These are phyloP conservation scores for Enchytraeus crypticus DNA, from an alignment of 2,888 invertebrate genomes.

Conservation along the genomic window DNA sequence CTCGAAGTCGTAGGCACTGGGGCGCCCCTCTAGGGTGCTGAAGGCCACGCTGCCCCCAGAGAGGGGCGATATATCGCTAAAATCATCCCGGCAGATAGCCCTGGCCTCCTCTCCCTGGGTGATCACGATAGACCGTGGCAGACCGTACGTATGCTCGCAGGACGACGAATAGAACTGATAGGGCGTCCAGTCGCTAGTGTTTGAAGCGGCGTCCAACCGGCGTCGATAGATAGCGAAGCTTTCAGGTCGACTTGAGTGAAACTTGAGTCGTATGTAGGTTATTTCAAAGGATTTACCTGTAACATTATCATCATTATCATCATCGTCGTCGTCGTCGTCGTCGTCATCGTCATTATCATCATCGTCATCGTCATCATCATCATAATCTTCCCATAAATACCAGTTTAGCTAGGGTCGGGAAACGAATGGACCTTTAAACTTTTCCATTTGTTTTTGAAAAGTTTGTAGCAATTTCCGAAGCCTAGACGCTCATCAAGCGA, in stretches of 20 bases:
- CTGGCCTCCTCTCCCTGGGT: constrained; percentile 73
- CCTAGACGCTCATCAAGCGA: too few relatives aligned
- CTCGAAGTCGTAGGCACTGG: constrained; percentile 84
- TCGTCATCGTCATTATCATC: too few relatives aligned
- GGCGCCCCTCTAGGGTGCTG: constrained; percentile 85
- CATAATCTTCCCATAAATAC: too few relatives aligned
- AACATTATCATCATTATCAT: too few relatives aligned
- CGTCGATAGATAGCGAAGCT: constrained; percentile 92
- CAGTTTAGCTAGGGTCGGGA: too few relatives aligned
- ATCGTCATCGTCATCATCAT: too few relatives aligned
- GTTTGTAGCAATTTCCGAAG: too few relatives aligned
- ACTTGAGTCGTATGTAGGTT: constrained; percentile 85
- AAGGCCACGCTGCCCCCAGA: constrained; percentile 67
- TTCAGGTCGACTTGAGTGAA: constrained; percentile 90
- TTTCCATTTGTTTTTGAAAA: too few relatives aligned
- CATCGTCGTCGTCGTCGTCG: too few relatives aligned
- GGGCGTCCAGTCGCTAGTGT: constrained; percentile 61
- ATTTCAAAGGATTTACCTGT: constrained; percentile 92
- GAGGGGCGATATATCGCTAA: constrained; percentile 91
- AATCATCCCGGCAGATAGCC: constrained; percentile 95
- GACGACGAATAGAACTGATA: constrained; percentile 65
- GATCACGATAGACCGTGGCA: constrained; percentile 55
- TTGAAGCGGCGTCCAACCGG: constrained; percentile 48
- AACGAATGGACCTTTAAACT: too few relatives aligned
- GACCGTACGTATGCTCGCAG: constrained; percentile 80